Conservation (phyloP, 2,888 invertebrate genomes). For the Glomeris marginata region DNA sequence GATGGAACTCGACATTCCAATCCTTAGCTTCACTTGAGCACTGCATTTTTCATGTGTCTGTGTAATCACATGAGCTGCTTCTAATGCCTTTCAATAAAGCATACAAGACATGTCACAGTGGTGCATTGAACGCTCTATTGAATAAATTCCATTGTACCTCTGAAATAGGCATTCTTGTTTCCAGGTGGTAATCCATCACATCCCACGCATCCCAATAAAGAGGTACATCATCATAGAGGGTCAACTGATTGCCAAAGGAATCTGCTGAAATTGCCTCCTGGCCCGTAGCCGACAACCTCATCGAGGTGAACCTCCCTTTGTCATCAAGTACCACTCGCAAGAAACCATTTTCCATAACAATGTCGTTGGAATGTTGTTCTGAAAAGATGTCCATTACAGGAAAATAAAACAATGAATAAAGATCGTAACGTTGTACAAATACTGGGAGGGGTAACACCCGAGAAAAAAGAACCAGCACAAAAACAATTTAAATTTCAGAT, state of each 20-base stretch:
- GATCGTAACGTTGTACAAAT: no score
- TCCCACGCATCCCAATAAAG: slow-evolving; percentile 42
- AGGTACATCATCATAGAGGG: slow-evolving; percentile 36
- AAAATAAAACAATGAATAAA: no score
- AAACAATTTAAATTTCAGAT: no score
- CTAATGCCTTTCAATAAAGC: slow-evolving; percentile 19
- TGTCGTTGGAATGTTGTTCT: slow-evolving; percentile 9
- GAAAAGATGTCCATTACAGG: not conserved
- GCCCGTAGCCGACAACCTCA: slow-evolving; percentile 7
- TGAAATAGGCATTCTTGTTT: slow-evolving; percentile 26
- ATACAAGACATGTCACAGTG: not conserved
- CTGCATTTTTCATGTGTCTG: slow-evolving; percentile 15
- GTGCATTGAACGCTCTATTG: no score
- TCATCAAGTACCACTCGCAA: slow-evolving; percentile 16
- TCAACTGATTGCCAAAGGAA: slow-evolving; percentile 28
- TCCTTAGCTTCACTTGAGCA: slow-evolving; percentile 23
- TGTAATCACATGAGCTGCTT: slow-evolving; percentile 27
- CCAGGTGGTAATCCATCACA: slow-evolving; percentile 38
- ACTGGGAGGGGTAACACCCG: no score
- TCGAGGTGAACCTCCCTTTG: slow-evolving; percentile 14
- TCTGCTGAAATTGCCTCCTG: slow-evolving; percentile 18
- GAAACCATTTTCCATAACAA: slow-evolving; percentile 18
- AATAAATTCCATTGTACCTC: slow-evolving; percentile 14
- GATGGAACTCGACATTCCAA: slow-evolving; percentile 27
- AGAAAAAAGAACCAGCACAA: no score